Base-by-base conservation (phyloP, 2,888 invertebrate species). In the Thecophora atra region DNA sequence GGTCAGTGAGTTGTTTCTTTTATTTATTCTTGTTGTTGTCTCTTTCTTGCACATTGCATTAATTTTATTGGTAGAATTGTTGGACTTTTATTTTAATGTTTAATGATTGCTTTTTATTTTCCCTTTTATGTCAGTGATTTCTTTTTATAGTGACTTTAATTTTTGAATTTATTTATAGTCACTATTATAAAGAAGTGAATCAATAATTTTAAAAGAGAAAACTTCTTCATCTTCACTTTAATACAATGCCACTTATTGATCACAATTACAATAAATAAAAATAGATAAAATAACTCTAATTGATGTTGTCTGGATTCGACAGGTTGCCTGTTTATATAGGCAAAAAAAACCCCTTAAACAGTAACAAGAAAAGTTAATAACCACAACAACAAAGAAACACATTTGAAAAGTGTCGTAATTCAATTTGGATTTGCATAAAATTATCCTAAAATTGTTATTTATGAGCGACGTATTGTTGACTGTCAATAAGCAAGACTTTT, bases 401-500 rank as follows among this genome's bases (percentile, higher is more conserved):
- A 15, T 26, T 58, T 28, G 28, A 58, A 28, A 24, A 15, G 15
- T 58, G 8, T 26, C 15, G 28, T 28, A 58, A 28, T 24, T 28
- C 28, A 58, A 28, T 70, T 52, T 54, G 17, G 7, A 42, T 70
- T 63, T 63, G 70, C 62, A 70, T 70, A 54, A 42, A 63, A 63
- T 37, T 58, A 24, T 19, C 21, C 63, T 70, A 63, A 70, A 64
- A 21, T 21, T 52, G 24, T 30, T 51, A 63, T 70, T 70, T 70
- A 64, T 54, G 62, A 64, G 5, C 26, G 58, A 24, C 24, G 58
- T 58, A 17, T 24, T 26, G 28, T 54, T 4, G 54, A 21, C 58
- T 15, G 58, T 28, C 58, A 58, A 26, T 58, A 21, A 58, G 28
- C 26, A 58, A 24, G 2, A 58, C 24, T 15, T 24, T 58, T 58